These are phyloP conservation scores for Diplodus puntazzo DNA, from an alignment of 2,797 vertebrate genomes.

Conservation along the genomic window DNA sequence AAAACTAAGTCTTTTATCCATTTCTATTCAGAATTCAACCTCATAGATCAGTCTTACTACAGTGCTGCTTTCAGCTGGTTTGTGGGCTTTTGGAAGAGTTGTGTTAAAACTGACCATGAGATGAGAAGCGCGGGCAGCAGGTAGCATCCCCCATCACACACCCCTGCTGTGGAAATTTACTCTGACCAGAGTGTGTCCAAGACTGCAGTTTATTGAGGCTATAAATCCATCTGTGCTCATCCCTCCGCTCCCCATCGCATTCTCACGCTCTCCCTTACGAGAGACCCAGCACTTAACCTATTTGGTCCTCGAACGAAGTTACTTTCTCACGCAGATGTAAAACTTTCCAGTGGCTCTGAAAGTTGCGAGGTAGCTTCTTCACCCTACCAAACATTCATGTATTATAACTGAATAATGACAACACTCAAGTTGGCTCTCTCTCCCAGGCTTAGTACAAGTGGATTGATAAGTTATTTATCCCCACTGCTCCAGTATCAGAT, in stretches of 20 bases:
- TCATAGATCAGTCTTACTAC: not conserved
- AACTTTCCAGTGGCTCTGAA: conserved; percentile 25
- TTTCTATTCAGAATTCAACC: not conserved
- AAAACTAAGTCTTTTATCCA: not conserved
- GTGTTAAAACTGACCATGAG: conserved; percentile 81
- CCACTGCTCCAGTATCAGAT: conserved; percentile 78
- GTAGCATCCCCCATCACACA: conserved; percentile 69
- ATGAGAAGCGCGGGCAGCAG: conserved; percentile 75
- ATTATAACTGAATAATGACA: conserved; percentile 21
- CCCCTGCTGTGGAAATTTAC: conserved; percentile 79
- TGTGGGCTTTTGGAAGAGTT: conserved; percentile 69
- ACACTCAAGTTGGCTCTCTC: conserved; percentile 18
- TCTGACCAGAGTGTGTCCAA: conserved; percentile 59
- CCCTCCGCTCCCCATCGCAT: conserved; percentile 16
- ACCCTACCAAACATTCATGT: not conserved
- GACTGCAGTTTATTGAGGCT: conserved; percentile 73
- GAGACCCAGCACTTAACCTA: conserved; percentile 29
- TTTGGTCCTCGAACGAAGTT: not conserved
- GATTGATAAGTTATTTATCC: conserved; percentile 73
- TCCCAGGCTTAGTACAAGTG: conserved; percentile 32
- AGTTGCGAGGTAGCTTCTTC: not conserved
- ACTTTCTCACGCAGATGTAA: conserved; percentile 10
- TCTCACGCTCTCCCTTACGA: conserved; percentile 25
- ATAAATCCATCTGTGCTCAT: conserved; percentile 71
- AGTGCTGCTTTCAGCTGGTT: conserved; percentile 28